Conservation (phyloP, 1,140 invertebrate species). For the Ooceraea biroi region DNA sequence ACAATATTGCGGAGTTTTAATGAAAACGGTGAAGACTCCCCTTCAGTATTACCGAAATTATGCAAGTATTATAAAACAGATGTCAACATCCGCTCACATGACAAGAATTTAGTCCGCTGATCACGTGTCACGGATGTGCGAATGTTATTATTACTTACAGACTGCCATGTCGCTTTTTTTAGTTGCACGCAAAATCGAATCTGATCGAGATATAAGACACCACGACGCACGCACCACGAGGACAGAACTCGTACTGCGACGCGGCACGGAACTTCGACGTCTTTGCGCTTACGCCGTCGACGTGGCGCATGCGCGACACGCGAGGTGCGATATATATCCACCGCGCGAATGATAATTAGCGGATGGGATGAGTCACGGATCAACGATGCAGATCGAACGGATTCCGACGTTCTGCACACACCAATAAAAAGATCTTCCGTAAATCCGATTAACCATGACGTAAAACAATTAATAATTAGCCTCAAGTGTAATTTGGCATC, state of each 20-base stretch:
- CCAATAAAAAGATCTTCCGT: background rate
- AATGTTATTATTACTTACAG: conserved; percentile 59
- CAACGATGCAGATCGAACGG: conserved; percentile 14
- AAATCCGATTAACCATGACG: conserved; percentile 13
- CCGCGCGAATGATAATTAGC: conserved; percentile 53
- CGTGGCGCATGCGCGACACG: background rate
- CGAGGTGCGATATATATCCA: background rate
- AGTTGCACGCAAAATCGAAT: background rate
- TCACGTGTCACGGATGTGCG: background rate
- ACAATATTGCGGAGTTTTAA: too few species aligned
- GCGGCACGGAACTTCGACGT: conserved; percentile 15
- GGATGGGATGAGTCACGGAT: conserved; percentile 56
- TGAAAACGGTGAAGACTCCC: too few species aligned
- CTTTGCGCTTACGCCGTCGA: background rate
- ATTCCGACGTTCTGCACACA: background rate
- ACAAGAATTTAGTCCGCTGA: background rate
- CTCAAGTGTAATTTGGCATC: background rate
- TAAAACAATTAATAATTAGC: background rate
- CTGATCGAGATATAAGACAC: background rate
- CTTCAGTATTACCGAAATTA: too few species aligned
- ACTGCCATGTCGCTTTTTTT: conserved; percentile 64
- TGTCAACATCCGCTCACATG: background rate
- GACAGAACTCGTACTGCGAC: conserved; percentile 60
- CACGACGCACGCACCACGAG: background rate
- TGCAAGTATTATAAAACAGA: too few species aligned